Evolutionary conservation across 2,113 vertebrate genomes (phyloP).

Genomic region (Alouatta palliata): DNA sequence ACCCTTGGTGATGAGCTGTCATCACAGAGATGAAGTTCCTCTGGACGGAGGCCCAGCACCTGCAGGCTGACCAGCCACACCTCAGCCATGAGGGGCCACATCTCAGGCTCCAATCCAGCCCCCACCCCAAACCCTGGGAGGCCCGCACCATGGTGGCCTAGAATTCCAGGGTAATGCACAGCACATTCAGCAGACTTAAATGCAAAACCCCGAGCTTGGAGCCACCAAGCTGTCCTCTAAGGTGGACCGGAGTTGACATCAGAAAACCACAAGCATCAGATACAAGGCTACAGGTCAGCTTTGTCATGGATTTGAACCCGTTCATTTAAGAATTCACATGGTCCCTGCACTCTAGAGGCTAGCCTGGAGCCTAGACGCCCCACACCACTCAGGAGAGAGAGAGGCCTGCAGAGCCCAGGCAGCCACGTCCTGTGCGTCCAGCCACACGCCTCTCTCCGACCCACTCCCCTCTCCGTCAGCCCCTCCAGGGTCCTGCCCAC

Average conservation of each 20-base stretch:
- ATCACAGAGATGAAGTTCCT: not conserved
- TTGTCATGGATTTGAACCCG: not conserved
- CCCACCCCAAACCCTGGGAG: accelerated
- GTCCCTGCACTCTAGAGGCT: slow-evolving; percentile 37
- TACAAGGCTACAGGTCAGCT: not conserved
- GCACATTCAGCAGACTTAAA: no score
- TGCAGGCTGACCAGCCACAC: not conserved
- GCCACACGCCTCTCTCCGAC: not conserved
- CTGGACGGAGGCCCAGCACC: not conserved
- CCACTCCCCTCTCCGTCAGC: accelerated
- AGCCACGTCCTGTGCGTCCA: accelerated
- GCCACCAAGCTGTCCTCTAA: not conserved
- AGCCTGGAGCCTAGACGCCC: slow-evolving; percentile 46
- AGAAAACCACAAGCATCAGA: not conserved
- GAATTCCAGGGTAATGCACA: no score
- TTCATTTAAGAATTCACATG: not conserved
- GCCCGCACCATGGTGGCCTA: accelerated
- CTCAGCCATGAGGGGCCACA: accelerated
- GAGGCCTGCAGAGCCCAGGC: not conserved
- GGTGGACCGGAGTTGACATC: accelerated
- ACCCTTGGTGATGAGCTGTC: not conserved
- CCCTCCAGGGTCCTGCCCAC: not conserved
- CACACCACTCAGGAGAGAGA: not conserved
- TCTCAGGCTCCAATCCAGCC: not conserved
- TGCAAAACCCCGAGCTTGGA: accelerated